Conservation (phyloP, 2,113 vertebrate species). For the Anas platyrhynchos region DNA sequence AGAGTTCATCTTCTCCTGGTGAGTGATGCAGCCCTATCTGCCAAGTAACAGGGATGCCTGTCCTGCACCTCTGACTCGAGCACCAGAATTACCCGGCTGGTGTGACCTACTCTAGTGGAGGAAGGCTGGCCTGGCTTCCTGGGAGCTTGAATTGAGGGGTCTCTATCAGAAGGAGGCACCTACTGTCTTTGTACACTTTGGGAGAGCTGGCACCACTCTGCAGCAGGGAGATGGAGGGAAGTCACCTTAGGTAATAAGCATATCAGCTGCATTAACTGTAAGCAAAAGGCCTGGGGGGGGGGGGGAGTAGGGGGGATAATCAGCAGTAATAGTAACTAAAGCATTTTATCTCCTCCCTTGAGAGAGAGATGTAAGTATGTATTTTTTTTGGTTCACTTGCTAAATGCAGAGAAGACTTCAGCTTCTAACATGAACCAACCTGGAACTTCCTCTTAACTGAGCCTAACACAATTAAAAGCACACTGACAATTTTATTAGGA, state of each 20-base stretch:
- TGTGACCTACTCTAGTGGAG: not conserved
- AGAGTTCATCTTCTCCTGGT: not conserved
- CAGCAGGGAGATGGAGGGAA: not conserved
- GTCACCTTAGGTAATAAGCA: not conserved
- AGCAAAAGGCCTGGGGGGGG: not conserved
- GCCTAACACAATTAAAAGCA: not conserved
- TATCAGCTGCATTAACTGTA: rapidly evolving
- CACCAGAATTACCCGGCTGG: not conserved
- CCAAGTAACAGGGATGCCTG: too few species aligned
- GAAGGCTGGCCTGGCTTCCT: not conserved
- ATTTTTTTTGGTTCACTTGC: not conserved
- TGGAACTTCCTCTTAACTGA: not conserved
- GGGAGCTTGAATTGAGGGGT: not conserved
- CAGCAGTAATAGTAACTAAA: not conserved
- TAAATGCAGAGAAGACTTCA: not conserved
- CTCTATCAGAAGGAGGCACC: not conserved
- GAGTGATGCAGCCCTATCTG: not conserved
- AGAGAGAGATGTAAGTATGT: not conserved
- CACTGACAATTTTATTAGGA: not conserved
- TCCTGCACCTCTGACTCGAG: rapidly evolving
- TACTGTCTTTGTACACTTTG: not conserved
- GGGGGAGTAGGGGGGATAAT: not conserved
- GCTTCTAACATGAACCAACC: not conserved
- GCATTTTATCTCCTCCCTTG: not conserved
- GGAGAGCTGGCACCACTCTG: not conserved